phyloP scores from a whole-genome alignment of 2,888 invertebrate genomes.

The Sussaba pulchella region DNA sequence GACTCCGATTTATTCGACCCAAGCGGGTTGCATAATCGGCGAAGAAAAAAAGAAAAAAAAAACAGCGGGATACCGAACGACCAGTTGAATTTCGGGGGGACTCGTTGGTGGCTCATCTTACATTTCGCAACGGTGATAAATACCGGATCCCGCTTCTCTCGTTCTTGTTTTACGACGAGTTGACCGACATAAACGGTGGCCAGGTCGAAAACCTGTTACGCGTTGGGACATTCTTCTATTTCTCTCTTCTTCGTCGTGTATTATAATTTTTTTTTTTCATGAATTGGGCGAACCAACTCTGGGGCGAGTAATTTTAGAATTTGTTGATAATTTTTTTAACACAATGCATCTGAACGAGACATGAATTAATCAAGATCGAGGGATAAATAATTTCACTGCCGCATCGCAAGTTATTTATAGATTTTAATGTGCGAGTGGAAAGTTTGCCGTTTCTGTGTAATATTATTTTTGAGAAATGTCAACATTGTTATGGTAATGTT shows the following conservation, averaged over 20 bases:
- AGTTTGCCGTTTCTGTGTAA: background rate
- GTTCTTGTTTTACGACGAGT: constrained; percentile 28
- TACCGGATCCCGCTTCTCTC: constrained; percentile 39
- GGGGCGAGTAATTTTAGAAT: too few species aligned
- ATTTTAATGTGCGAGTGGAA: background rate
- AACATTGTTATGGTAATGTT: constrained; percentile 32
- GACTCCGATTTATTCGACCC: constrained; percentile 30
- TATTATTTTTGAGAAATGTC: constrained; percentile 3
- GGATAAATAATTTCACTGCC: background rate
- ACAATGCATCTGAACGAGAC: too few species aligned
- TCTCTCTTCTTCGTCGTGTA: background rate
- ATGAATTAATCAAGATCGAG: too few species aligned
- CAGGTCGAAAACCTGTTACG: constrained; percentile 53
- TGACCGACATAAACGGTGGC: constrained; percentile 9
- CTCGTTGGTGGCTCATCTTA: constrained; percentile 35
- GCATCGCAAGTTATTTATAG: background rate
- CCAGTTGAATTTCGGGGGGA: constrained; percentile 51
- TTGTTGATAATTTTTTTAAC: too few species aligned
- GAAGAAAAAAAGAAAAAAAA: too few species aligned
- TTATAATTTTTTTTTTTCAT: background rate
- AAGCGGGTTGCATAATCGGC: constrained; percentile 52
- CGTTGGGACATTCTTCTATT: constrained; percentile 24
- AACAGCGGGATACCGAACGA: constrained; percentile 34
- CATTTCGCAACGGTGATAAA: constrained; percentile 62
- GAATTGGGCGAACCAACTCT: background rate